Evolutionary conservation across 2,797 vertebrate genomes (phyloP).

Genomic region (Sebastes cheni): DNA sequence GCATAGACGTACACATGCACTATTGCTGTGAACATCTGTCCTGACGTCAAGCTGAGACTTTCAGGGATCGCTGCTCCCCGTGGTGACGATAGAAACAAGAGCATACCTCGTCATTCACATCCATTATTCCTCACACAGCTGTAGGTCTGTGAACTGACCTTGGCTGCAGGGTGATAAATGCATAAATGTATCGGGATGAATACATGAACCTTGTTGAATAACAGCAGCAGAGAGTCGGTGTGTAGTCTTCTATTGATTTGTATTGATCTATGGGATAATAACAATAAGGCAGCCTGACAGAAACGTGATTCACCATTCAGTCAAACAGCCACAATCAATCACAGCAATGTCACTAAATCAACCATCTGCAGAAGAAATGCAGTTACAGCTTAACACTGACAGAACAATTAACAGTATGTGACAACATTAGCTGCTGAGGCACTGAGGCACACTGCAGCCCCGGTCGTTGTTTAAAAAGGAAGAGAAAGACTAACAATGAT

Average conservation of each 20-base stretch:
- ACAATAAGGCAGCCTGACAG: neutral
- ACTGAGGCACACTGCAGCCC: neutral
- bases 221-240: neutral
- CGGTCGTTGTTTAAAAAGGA: neutral
- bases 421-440: neutral
- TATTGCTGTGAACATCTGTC: neutral
- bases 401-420: neutral
- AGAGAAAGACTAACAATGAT: neutral
- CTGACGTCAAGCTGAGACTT: neutral
- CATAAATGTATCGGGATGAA: neutral
- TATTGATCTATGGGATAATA: neutral
- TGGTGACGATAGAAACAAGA: neutral
- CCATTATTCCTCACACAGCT: neutral
- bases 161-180: neutral
- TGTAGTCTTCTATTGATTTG: neutral
- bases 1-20: neutral
- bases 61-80: neutral
- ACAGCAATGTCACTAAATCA: neutral
- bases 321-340: neutral
- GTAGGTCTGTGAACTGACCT: constrained; percentile 1
- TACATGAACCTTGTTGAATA: neutral
- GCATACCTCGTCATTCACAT: neutral
- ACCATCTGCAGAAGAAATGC: neutral
- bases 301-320: neutral
- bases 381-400: neutral